Evolutionary conservation across 2,113 vertebrate genomes (phyloP), one percentile per base, ranked within the genome.

Genomic region (Chamaea fasciata): DNA sequence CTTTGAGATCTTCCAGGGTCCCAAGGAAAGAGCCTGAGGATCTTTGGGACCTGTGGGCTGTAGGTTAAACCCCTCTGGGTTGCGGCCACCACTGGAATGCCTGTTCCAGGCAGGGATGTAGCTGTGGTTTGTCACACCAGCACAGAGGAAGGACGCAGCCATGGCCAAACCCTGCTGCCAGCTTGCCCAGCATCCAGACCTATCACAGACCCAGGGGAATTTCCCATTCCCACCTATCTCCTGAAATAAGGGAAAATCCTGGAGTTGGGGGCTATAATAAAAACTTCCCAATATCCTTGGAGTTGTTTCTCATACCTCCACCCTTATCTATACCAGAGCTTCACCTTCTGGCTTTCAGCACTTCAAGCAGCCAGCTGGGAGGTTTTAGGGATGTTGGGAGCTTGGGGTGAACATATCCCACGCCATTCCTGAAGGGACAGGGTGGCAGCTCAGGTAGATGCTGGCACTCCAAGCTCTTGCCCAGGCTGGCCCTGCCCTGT

Each of bases 271-370:
- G 3, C 47, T 52, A 80, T 20, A n/a, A 37, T 4, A 15, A 59
- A 41, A 37, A 9, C 3, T 57, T 82, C 31, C 44, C 15, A 64
- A 41, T 37, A 2, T 35, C 26, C n/a, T 67, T 35, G 15, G 30
- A 59, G 10, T 63, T 62, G 22, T 57, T 91, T 65, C 23, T 86
- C 46, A 31, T 7, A 5, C 3, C 7, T 9, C 42, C 3, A 6
- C 7, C 22, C 1, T 3, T 15, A 22, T 16, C n/a, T 41, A 0
- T 6, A 23, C 2, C 13, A 24, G 67, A 83, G 28, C 10, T 28
- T 56, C 28, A 8, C 5, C 15, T 49, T 52, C 28, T 53, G 27
- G 2, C 68, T 95, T 84, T 30, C 52, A 59, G 74, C 4, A 1
- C 19, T 69, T 89, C 35, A 42, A 90, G 59, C 22, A 91, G 20